A percentile compares a stretch with the other conserved stretches of the same genome.
phyloP scores from a whole-genome alignment of 1,140 invertebrate genomes.

The Drosophila equinoxialis region DNA sequence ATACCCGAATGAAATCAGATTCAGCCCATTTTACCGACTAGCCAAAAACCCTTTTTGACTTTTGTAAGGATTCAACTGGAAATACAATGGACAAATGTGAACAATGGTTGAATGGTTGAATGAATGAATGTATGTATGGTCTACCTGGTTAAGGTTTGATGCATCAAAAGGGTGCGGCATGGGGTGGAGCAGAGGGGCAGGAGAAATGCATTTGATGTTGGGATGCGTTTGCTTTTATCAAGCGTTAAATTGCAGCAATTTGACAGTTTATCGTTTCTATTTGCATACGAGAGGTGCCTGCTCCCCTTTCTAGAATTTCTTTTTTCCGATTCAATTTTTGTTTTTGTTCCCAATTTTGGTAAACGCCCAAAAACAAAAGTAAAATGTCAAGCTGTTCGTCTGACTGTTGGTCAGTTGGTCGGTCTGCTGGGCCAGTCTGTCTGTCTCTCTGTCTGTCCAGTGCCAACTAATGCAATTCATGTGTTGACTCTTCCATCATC shows the following conservation, averaged over 20 bases:
- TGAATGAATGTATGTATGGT: not conserved
- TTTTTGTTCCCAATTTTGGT: slow-evolving; percentile 11
- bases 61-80: slow-evolving; percentile 32
- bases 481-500: slow-evolving; percentile 46
- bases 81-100: slow-evolving; percentile 31
- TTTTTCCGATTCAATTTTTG: slow-evolving; percentile 2
- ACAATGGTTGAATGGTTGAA: slow-evolving; percentile 24
- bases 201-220: slow-evolving; percentile 16
- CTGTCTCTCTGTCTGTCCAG: slow-evolving; percentile 40
- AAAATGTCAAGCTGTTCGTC: slow-evolving; percentile 53
- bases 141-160: slow-evolving; percentile 21
- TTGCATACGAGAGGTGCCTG: slow-evolving; percentile 45
- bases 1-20: not conserved
- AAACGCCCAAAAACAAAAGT: slow-evolving; percentile 67
- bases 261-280: slow-evolving; percentile 69
- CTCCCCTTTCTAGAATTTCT: not conserved
- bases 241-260: slow-evolving; percentile 76
- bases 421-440: not conserved
- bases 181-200: not conserved
- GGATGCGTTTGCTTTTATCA: slow-evolving; percentile 48
- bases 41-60: slow-evolving; percentile 60
- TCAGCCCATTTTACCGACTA: slow-evolving; percentile 23
- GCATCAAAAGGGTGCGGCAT: too few relatives aligned
- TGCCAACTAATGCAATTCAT: slow-evolving; percentile 61
- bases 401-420: not conserved